These are phyloP conservation scores for Paramisgurnus dabryanus DNA, from an alignment of 2,113 vertebrate genomes.

Conservation along the genomic window DNA sequence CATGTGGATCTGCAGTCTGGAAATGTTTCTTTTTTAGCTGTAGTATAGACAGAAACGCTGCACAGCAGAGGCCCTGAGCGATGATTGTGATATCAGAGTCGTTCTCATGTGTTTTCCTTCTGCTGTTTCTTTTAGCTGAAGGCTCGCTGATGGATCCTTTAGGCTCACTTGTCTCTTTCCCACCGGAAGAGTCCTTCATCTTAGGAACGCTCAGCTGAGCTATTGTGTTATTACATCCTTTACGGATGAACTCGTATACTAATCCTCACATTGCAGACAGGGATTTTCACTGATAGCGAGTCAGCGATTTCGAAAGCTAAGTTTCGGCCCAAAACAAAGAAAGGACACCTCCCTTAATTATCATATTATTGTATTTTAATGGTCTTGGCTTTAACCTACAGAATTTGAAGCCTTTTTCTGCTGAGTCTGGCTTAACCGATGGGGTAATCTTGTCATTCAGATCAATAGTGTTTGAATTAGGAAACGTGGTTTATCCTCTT, in stretches of 20 bases:
- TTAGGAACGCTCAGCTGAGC: not conserved
- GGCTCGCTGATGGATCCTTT: not conserved
- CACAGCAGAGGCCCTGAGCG: not conserved
- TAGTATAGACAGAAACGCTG: not conserved
- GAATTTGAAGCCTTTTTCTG: conserved; percentile 16
- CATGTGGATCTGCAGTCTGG: not conserved
- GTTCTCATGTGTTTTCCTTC: not conserved
- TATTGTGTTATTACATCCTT: conserved; percentile 5
- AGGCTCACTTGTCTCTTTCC: conserved; percentile 47
- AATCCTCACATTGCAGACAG: conserved; percentile 14
- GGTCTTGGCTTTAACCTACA: conserved; percentile 36
- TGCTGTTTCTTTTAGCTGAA: conserved; percentile 9
- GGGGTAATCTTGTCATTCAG: not conserved
- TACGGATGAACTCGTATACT: not conserved
- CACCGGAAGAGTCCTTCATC: conserved; percentile 22
- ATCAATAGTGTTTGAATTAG: conserved; percentile 36
- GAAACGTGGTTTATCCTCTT: conserved; percentile 36
- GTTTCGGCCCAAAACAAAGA: conserved; percentile 21
- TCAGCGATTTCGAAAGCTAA: conserved; percentile 25
- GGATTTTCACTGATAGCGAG: conserved; percentile 29
- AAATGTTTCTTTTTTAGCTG: not conserved
- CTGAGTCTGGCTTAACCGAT: conserved; percentile 22
- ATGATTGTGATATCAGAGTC: not conserved
- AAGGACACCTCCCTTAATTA: conserved; percentile 15
- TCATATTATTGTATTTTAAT: conserved; percentile 25